Evolutionary conservation across 1,140 invertebrate species (phyloP).

Genomic region (Heliconius hermathena): DNA sequence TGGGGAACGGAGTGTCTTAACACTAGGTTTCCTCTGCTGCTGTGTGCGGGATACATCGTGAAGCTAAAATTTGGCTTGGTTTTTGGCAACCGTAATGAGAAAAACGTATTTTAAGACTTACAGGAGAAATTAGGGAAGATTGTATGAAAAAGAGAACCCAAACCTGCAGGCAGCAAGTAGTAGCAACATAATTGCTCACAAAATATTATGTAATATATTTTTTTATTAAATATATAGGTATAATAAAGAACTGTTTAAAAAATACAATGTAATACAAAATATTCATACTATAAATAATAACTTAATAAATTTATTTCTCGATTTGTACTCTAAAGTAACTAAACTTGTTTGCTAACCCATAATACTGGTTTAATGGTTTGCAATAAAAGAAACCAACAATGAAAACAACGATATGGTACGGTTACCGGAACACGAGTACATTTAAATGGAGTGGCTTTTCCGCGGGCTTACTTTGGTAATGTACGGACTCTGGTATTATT

Average conservation of each 20-base stretch:
- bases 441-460: conserved; percentile 37
- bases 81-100: too few relatives aligned
- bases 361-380: conserved; percentile 31
- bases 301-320: background rate
- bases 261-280: background rate
- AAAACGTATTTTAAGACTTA: too few relatives aligned
- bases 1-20: too few relatives aligned
- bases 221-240: too few relatives aligned
- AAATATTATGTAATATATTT: too few relatives aligned
- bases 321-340: conserved; percentile 1
- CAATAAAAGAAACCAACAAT: conserved; percentile 40
- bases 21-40: too few relatives aligned
- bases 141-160: too few relatives aligned
- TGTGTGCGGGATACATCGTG: too few relatives aligned
- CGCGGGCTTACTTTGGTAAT: conserved; percentile 35
- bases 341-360: conserved; percentile 25
- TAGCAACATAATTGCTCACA: too few relatives aligned
- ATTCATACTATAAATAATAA: background rate
- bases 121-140: too few relatives aligned
- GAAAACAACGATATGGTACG: conserved; percentile 29
- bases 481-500: conserved; percentile 22
- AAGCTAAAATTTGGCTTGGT: too few relatives aligned
- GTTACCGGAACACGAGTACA: conserved; percentile 33
- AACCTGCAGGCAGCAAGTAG: too few relatives aligned
- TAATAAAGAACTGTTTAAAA: background rate